Conservation (phyloP, 2,113 vertebrate species). For the Pagrus major region DNA sequence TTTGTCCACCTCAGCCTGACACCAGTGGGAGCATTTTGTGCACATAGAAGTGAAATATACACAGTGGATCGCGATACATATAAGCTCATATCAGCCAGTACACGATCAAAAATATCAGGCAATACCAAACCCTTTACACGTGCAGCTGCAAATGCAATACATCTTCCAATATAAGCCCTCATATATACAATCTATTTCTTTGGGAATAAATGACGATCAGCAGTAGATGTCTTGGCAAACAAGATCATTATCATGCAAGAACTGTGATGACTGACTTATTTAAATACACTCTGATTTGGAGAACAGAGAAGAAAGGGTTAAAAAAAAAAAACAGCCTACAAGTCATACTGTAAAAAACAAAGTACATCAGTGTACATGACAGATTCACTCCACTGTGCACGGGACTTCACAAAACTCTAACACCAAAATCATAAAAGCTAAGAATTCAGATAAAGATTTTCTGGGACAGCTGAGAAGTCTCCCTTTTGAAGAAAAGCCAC, state of each 20-base stretch:
- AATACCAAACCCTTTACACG: too few species aligned
- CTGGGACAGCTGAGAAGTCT: constrained; percentile 3
- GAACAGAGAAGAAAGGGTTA: not conserved
- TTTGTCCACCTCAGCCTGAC: too few species aligned
- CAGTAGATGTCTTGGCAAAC: too few species aligned
- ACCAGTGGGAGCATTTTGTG: too few species aligned
- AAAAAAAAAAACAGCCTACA: not conserved
- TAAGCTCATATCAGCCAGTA: too few species aligned
- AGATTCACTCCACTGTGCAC: not conserved
- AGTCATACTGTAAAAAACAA: too few species aligned
- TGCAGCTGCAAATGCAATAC: too few species aligned
- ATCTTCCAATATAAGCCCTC: too few species aligned
- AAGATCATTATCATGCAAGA: not conserved
- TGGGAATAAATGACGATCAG: too few species aligned
- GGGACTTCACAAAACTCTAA: not conserved
- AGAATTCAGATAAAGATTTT: constrained; percentile 31
- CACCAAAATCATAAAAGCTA: not conserved
- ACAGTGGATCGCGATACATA: too few species aligned
- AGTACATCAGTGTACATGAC: not conserved
- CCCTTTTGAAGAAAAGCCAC: constrained; percentile 19
- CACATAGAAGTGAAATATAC: too few species aligned
- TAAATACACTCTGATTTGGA: not conserved
- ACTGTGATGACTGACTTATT: not conserved
- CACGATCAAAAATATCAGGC: too few species aligned
- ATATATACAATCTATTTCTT: not conserved